Evolutionary conservation across 2,797 vertebrate genomes (phyloP).

Genomic region (Trachops cirrhosus): DNA sequence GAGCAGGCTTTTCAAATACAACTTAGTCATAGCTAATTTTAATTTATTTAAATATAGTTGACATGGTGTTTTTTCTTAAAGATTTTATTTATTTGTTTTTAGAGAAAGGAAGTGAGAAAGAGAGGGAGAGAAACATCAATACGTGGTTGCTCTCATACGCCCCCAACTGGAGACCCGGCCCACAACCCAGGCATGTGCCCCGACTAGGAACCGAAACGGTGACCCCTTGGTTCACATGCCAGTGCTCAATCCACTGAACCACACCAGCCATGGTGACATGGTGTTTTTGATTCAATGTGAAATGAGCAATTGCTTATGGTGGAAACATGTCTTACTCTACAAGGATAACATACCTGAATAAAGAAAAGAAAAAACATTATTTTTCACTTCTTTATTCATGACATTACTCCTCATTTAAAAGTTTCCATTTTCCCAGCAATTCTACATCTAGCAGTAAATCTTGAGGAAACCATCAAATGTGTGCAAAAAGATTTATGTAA

Average conservation of each 20-base stretch:
- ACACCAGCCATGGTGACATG: no score
- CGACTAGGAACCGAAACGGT: no score
- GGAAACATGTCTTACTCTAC: neutral
- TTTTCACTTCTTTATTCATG: slow-evolving; percentile 5
- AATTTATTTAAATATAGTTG: slow-evolving; percentile 17
- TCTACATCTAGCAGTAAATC: neutral
- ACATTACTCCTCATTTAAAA: neutral
- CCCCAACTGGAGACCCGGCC: no score
- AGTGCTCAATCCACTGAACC: no score
- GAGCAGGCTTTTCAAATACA: slow-evolving; percentile 5
- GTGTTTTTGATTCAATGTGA: neutral
- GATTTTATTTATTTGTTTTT: no score
- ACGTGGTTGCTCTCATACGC: no score
- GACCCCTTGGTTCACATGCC: no score
- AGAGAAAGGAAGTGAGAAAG: no score
- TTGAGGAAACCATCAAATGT: neutral
- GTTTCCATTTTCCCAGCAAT: neutral
- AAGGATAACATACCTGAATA: neutral
- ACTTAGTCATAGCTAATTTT: neutral
- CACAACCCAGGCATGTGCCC: no score
- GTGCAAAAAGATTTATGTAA: neutral
- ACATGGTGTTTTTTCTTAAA: neutral
- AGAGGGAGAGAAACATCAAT: no score
- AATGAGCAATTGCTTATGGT: neutral
- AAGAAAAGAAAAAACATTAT: neutral